Conservation (phyloP, 1,140 invertebrate species). For the Fopius arisanus region DNA sequence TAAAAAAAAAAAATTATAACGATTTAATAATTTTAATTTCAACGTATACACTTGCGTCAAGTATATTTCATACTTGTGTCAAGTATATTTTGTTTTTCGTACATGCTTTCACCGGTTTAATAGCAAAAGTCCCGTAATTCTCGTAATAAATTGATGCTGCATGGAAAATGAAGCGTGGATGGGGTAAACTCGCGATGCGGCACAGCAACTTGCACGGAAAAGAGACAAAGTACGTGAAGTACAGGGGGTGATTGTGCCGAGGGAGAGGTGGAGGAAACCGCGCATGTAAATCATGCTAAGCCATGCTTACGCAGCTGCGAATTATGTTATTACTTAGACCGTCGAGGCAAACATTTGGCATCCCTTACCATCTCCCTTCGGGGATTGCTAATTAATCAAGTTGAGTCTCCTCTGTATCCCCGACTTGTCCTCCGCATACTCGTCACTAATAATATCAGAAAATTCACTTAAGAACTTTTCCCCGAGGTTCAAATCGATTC, state of each 20-base stretch:
- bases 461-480: not conserved
- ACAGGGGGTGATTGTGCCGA: not conserved
- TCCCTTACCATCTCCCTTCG: not conserved
- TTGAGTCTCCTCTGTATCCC: not conserved
- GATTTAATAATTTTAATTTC: too few species aligned
- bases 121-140: not conserved
- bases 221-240: not conserved
- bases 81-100: too few species aligned
- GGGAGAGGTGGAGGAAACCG: constrained; percentile 31
- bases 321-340: constrained; percentile 53
- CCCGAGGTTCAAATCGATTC: not conserved
- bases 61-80: too few species aligned
- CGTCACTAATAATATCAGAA: not conserved
- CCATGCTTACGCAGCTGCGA: constrained; percentile 55
- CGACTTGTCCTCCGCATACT: not conserved
- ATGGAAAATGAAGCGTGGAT: not conserved
- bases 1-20: too few species aligned
- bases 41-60: too few species aligned
- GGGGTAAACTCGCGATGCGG: not conserved
- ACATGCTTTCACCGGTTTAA: too few species aligned
- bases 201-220: not conserved
- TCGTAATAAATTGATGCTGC: not conserved
- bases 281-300: constrained; percentile 51
- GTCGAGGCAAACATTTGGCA: constrained; percentile 5
- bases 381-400: constrained; percentile 16